Base-by-base conservation (phyloP, 2,888 invertebrate genomes). In the Lottia scabra region DNA sequence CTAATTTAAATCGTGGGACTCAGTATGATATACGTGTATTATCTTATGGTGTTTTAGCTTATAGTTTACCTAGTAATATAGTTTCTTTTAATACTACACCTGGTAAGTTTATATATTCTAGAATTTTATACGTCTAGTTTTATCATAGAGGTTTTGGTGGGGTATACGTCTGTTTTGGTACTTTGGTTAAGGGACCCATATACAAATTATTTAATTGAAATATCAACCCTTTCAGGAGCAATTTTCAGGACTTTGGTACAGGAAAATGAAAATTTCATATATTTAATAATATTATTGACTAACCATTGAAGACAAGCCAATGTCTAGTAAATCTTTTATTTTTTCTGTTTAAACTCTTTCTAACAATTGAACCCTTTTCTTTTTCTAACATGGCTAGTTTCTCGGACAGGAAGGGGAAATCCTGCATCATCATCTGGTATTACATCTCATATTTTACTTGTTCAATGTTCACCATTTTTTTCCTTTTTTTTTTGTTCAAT, bases 11-110 rank as follows among this genome's bases (percentile, higher is more conserved):
- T 2, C 78, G 78, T 13, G 75, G 78, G 10, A 80, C 80, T 12
- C 77, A 77, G 6, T 84, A 84, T 72, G 75, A 80, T 56, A 82
- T 85, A 46, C 77, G 82, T 26, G 83, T 86, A n/a, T 74, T 80
- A 63, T 78, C 85, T 3, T 80, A 81, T 68, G 82, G 84, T 13
- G 74, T 84, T 10, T 74, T 84, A 30, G 80, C 85, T 0, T 83
- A 78, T 70, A 85, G 85, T 72, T 66, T 69, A 23, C 78, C 81
- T n/a, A 83, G 83, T 73, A 77, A 78, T 27, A 71, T 76, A 3
- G 81, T 79, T n/a, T 78, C 75, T 8, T 72, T 83, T n/a, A 76
- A 73, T 19, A 78, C 74, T 10, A 78, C 80, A 23, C 81, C 82
- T 69, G 73, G 75, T 72, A 48, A 63, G 74, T 63, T 38, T 13